Conservation (phyloP, 2,113 vertebrate genomes). For the Hassar affinis region DNA sequence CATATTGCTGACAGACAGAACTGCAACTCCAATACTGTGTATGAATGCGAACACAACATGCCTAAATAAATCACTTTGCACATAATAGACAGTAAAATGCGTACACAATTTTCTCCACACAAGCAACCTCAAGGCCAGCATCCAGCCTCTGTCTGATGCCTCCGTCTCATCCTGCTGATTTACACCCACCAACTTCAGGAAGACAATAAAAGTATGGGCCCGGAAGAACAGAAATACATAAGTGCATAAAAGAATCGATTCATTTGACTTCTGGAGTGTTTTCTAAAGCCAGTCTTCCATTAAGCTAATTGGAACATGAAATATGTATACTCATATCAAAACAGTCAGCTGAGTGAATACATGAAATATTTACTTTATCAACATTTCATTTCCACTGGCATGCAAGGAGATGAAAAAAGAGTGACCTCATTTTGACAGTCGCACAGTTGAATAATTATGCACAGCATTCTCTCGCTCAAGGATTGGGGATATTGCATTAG, state of each 20-base stretch:
- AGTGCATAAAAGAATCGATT: constrained; percentile 28
- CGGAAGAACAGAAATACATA: constrained; percentile 20
- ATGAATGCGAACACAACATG: background rate
- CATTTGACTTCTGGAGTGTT: constrained; percentile 34
- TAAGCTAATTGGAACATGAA: constrained; percentile 52
- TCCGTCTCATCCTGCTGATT: background rate
- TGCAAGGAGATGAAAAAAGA: constrained; percentile 43
- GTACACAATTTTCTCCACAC: background rate
- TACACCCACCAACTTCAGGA: background rate
- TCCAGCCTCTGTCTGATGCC: too few species aligned
- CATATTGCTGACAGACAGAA: background rate
- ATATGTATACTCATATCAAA: constrained; percentile 47
- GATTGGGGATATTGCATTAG: constrained; percentile 57
- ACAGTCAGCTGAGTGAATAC: constrained; percentile 22
- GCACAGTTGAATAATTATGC: constrained; percentile 56
- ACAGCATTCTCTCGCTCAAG: constrained; percentile 50
- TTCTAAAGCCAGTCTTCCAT: constrained; percentile 32
- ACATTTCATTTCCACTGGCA: constrained; percentile 31
- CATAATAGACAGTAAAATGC: constrained; percentile 4
- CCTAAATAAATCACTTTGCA: background rate
- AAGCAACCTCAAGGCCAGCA: constrained; percentile 11
- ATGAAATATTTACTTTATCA: constrained; percentile 48
- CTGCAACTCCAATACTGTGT: background rate
- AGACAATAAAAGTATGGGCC: constrained; percentile 35
- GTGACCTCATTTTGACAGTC: constrained; percentile 54